These are phyloP conservation scores for Alligator sinensis DNA, from an alignment of 2,113 vertebrate species.

Conservation along the genomic window DNA sequence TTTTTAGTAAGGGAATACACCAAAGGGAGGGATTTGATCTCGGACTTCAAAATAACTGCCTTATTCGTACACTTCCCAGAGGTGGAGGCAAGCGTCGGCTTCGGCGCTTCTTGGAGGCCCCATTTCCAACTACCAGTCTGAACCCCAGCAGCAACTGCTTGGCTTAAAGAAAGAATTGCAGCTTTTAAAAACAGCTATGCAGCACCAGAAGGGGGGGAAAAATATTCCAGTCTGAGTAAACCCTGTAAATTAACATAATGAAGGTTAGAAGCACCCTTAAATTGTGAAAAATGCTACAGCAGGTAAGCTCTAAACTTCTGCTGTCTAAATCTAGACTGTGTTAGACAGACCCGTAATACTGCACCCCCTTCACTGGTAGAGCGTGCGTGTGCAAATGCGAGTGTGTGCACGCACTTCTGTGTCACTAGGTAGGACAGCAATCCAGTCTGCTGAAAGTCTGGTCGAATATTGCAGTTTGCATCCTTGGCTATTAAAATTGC, in stretches of 20 bases:
- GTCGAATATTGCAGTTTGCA: background rate
- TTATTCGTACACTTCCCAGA: background rate
- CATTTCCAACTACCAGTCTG: background rate
- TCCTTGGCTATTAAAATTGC: background rate
- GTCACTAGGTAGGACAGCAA: background rate
- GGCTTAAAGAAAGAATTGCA: background rate
- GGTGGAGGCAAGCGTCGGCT: background rate
- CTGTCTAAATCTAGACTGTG: too few relatives aligned
- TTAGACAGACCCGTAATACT: too few relatives aligned
- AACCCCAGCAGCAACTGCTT: background rate
- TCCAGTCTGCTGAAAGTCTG: background rate
- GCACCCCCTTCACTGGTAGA: too few relatives aligned
- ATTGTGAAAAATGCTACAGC: background rate
- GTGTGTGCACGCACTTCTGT: background rate
- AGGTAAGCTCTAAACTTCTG: background rate
- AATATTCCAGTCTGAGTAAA: background rate
- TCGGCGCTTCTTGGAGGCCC: background rate
- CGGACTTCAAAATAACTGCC: rapidly evolving
- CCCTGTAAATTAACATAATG: background rate
- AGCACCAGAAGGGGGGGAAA: background rate
- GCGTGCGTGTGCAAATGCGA: too few relatives aligned
- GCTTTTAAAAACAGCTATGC: background rate
- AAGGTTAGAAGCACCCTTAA: background rate
- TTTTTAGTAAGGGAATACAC: background rate
- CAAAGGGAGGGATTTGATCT: background rate